Evolutionary conservation across 2,888 invertebrate genomes (phyloP), one percentile per base, ranked within the genome.

Genomic region (Abscondita cerata): DNA sequence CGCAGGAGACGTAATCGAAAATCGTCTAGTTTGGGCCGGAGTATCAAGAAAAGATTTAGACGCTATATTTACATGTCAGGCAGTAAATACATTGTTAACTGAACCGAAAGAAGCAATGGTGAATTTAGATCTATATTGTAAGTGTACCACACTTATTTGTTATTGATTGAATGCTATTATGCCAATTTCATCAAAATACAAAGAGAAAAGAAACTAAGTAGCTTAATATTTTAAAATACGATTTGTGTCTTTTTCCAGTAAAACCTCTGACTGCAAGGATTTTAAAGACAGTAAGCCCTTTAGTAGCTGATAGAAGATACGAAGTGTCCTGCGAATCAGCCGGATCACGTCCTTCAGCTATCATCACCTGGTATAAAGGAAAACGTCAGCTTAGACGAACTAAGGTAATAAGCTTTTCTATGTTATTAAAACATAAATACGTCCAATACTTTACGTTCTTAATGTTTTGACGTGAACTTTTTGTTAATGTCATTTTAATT

Each of bases 301-400:
- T 95, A 75, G 89, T 91, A 51, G 93, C 94, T 9, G 93, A 93
- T 75, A 87, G 90, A 61, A 85, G 90, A 53, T 94, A 93, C 82
- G 91, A 92, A 79, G 89, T 95, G 61, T 86, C 88, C 54, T 95
- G 95, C 76, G 89, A 91, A 80, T 91, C 93, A 2, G 89, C 90
- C 9, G 95, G 95, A 70, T 93, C 93, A 51, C 84, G 93, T 65
- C 94, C 95, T 59, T 89, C 93, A 16, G 93, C 95, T 20, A 86
- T 91, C 77, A 89, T 95, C 80, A 90, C 93, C 12, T 95, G 95
- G 95, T 92, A 91, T 83, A 94, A 94, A 80, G 93, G 93, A 65
- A 92, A 92, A 78, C 84, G 92, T 62, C 90, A 90, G 76, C 86
- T 93, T 68, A 88, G 90, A 74, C 86, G 91, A 78, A 90, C 91